Percentiles rank a stretch among this genome's conserved stretches.
Evolutionary conservation across 2,113 vertebrate genomes (phyloP).

Genomic region (Progne subis): DNA sequence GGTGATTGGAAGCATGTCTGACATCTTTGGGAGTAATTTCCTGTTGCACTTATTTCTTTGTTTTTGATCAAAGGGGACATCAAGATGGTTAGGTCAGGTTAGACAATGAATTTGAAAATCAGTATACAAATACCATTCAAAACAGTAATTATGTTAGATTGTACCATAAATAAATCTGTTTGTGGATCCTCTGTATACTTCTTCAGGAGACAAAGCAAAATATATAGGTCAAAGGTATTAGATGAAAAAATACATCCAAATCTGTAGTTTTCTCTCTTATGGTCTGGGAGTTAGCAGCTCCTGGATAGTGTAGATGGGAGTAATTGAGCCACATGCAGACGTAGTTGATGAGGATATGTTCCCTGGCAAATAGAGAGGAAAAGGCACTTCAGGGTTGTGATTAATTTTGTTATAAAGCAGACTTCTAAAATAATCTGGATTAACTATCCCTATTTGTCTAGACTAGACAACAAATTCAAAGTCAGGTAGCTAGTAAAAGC

Average conservation of each 20-base stretch:
- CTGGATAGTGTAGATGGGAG: neutral
- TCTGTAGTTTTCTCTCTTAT: neutral
- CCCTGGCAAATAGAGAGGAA: neutral
- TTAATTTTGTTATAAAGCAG: neutral
- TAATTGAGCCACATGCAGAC: neutral
- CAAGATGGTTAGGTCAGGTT: neutral
- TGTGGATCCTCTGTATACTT: neutral
- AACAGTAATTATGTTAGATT: neutral
- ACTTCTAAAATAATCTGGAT: neutral
- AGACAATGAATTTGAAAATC: neutral
- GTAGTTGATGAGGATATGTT: rapidly evolving
- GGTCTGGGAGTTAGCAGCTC: neutral
- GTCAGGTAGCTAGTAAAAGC: neutral
- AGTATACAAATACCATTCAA: neutral
- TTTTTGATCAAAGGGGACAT: neutral
- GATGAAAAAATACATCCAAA: neutral
- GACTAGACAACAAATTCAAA: neutral
- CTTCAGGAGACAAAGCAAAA: neutral
- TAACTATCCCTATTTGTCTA: neutral
- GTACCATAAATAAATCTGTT: neutral
- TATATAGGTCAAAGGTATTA: neutral
- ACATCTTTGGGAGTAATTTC: neutral
- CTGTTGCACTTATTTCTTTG: neutral
- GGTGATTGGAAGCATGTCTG: neutral
- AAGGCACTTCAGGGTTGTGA: neutral